phyloP scores from a whole-genome alignment of 2,113 vertebrate genomes.

The Triplophysa rosa region DNA sequence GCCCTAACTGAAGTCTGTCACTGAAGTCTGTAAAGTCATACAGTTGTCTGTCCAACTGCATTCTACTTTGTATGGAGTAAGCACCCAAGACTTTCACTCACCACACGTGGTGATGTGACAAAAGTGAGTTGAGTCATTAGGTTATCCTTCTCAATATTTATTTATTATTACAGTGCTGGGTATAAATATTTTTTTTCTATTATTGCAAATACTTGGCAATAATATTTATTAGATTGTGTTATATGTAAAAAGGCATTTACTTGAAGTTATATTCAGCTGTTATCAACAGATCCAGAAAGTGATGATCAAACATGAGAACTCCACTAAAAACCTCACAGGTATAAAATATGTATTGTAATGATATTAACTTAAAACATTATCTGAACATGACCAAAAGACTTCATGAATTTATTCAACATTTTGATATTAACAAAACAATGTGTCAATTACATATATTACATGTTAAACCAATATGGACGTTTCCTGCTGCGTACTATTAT shows the following conservation, averaged over 20 bases:
- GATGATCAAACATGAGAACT: not conserved
- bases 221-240: not conserved
- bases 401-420: not conserved
- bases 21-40: too few species aligned
- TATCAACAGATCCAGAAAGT: not conserved
- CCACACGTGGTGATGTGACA: too few species aligned
- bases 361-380: not conserved
- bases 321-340: not conserved
- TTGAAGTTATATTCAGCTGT: too few species aligned
- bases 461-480: conserved; percentile 88
- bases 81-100: too few species aligned
- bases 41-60: too few species aligned
- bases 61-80: too few species aligned
- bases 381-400: not conserved
- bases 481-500: conserved; percentile 86
- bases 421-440: conserved; percentile 3
- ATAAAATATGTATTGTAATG: too few species aligned
- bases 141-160: not conserved
- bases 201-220: too few species aligned
- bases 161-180: not conserved
- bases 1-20: too few species aligned
- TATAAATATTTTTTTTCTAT: too few species aligned
- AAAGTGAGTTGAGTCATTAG: too few species aligned
- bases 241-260: too few species aligned
- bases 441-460: conserved; percentile 48